These are phyloP conservation scores for Papilio gigon DNA, from an alignment of 2,888 invertebrate genomes.

Conservation along the genomic window DNA sequence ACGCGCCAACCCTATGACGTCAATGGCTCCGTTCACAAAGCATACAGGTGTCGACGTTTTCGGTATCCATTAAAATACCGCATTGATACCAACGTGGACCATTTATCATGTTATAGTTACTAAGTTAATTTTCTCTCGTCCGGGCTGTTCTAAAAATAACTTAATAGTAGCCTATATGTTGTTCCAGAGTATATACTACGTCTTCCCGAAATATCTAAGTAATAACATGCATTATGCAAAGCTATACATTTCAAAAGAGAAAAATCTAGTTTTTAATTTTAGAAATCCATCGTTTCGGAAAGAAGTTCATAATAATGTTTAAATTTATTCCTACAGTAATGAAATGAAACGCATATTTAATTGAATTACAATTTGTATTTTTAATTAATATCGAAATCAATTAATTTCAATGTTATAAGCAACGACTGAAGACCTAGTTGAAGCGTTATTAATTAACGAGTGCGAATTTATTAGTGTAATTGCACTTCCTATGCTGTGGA, in stretches of 20 bases:
- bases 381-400: neutral
- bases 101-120: neutral
- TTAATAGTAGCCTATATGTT: too few relatives aligned
- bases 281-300: too few relatives aligned
- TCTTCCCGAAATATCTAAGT: too few relatives aligned
- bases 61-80: slow-evolving; percentile 50
- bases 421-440: neutral
- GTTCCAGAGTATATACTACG: too few relatives aligned
- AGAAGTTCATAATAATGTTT: neutral
- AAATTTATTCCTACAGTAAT: neutral
- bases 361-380: too few relatives aligned
- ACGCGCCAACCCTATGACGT: slow-evolving; percentile 74
- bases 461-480: neutral
- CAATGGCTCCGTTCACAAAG: slow-evolving; percentile 79
- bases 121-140: neutral
- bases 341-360: neutral
- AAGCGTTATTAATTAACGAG: neutral
- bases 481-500: neutral
- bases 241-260: too few relatives aligned
- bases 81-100: slow-evolving; percentile 40
- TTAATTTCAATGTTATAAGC: neutral
- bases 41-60: slow-evolving; percentile 71
- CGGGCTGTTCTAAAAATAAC: too few relatives aligned
- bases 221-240: too few relatives aligned
- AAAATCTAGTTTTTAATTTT: neutral